phyloP scores from a whole-genome alignment of 2,797 vertebrate species.

The Betta splendens region DNA sequence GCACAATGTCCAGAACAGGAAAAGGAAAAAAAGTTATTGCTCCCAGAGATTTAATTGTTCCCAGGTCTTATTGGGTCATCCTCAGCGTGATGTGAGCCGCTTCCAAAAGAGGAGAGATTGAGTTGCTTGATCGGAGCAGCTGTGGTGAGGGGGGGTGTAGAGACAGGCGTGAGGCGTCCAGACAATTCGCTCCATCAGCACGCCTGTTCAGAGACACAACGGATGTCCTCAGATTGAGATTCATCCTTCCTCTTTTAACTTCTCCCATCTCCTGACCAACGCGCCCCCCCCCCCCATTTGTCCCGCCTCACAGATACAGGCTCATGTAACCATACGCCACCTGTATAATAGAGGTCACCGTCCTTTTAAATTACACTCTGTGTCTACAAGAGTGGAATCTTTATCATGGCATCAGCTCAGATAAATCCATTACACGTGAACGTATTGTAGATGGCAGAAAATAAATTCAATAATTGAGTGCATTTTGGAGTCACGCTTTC shows the following conservation, averaged over 20 bases:
- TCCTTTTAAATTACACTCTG: slow-evolving; percentile 56
- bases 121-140: slow-evolving; percentile 38
- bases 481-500: slow-evolving; percentile 22
- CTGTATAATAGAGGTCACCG: slow-evolving; percentile 72
- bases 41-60: slow-evolving; percentile 53
- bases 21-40: slow-evolving; percentile 4
- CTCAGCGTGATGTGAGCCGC: slow-evolving; percentile 39
- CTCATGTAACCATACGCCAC: slow-evolving; percentile 69
- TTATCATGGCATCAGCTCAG: slow-evolving; percentile 6
- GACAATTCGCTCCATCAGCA: slow-evolving; percentile 58
- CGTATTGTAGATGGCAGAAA: slow-evolving; percentile 13
- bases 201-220: slow-evolving; percentile 43
- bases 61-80: slow-evolving; percentile 55
- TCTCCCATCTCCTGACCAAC: slow-evolving; percentile 4
- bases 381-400: slow-evolving; percentile 25
- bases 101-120: slow-evolving; percentile 40
- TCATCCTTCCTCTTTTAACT: slow-evolving; percentile 30
- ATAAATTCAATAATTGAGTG: slow-evolving; percentile 23
- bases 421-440: slow-evolving; percentile 46
- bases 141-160: slow-evolving; percentile 8
- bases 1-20: slow-evolving; percentile 25
- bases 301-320: slow-evolving; percentile 49
- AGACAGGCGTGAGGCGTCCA: slow-evolving; percentile 33
- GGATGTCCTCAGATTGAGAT: slow-evolving; percentile 61
- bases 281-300: slow-evolving; percentile 15